These are phyloP conservation scores for Ptychadena robeensis DNA, from an alignment of 2,797 vertebrate species.

Conservation along the genomic window DNA sequence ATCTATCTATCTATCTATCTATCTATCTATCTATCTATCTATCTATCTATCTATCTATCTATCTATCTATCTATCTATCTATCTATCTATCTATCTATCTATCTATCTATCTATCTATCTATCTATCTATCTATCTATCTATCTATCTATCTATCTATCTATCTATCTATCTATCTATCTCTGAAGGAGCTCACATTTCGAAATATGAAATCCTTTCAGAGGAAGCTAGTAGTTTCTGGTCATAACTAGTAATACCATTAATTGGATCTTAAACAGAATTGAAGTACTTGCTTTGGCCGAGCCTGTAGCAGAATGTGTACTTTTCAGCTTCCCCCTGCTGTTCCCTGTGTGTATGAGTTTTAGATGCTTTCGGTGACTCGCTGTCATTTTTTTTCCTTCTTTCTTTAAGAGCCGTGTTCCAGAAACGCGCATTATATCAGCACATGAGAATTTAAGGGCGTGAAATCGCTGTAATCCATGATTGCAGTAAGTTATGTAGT, in stretches of 20 bases:
- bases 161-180: too few relatives aligned
- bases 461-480: conserved; percentile 15
- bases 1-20: not conserved
- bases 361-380: conserved; percentile 10
- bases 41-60: not conserved
- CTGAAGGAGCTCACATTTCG: not conserved
- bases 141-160: too few relatives aligned
- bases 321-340: conserved; percentile 66
- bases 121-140: too few relatives aligned
- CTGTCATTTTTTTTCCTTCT: not conserved
- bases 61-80: too few relatives aligned
- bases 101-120: not conserved
- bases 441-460: conserved; percentile 10
- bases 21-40: not conserved
- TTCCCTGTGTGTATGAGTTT: conserved; percentile 4
- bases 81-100: too few relatives aligned
- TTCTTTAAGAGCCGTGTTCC: not conserved
- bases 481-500: conserved; percentile 2
- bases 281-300: conserved; percentile 35
- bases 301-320: conserved; percentile 46
- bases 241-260: conserved; percentile 33
- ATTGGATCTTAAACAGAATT: conserved; percentile 22
- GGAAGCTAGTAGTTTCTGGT: conserved; percentile 19
- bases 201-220: conserved; percentile 1
- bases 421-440: conserved; percentile 7